Base-by-base conservation (phyloP, 2,888 invertebrate species). In the Cylindroiulus punctatus region DNA sequence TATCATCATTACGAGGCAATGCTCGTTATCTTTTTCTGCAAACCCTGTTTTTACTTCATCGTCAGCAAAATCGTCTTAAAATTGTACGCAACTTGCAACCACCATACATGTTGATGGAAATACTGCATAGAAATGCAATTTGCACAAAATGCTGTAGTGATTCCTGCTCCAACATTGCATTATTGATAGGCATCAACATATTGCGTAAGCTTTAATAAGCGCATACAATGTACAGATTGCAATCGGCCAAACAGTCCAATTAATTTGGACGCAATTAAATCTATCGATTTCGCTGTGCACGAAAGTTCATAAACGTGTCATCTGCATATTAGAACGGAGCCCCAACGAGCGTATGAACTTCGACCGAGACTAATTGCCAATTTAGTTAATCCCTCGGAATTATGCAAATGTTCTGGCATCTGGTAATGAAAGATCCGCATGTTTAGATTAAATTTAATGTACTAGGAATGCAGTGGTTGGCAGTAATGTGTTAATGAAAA, bases 221-320 rank as follows among this genome's bases (percentile, higher is more conserved):
- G 5, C n/a, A n/a, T n/a, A n/a, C 47, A n/a, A n/a, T n/a, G n/a
- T n/a, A n/a, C 7, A 22, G 65, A 65, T 65, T 65, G 22, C 65
- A 10, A 65, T 22, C 65, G 12, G 65, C 22, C 65, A 65, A 65
- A 26, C 65, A 65, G 26, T 65, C 26, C 65, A 65, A 65, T 65
- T 65, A 65, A 65, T 65, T 65, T 65, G 65, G 26, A 12, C 22
- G 22, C 65, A 65, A 65, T 26, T 65, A 65, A 52, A n/a, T n/a
- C 52, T 52, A 52, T 52, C 52, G 52, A 52, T n/a, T 52, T 52
- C 19, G 52, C 5, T 52, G 52, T 7, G 52, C 52, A 52, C 52
- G 52, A 52, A 17, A 52, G 52, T 52, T 52, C 52, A 52, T 52
- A 52, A 52, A 65, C 65, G 22, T 65, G 65, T 22, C 52, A 65